Evolutionary conservation across 1,140 invertebrate genomes (phyloP).

Genomic region (Brachionus asplanchnoidis): DNA sequence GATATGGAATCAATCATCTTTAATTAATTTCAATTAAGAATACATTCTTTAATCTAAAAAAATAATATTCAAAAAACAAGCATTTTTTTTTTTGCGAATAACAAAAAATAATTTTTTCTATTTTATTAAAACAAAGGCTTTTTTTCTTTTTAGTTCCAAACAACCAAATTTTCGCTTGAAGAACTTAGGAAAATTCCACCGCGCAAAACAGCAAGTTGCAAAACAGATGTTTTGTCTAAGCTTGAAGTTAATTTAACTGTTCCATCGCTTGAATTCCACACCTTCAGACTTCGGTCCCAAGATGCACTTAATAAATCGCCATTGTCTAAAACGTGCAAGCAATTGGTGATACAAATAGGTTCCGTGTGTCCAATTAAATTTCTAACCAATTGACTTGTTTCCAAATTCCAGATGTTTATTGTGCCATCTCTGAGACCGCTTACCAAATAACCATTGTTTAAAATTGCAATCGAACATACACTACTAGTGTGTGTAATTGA

Average conservation of each 20-base stretch:
- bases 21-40: no score
- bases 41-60: no score
- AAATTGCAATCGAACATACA: not conserved
- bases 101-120: no score
- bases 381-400: not conserved
- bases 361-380: not conserved
- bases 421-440: not conserved
- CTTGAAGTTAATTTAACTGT: not conserved
- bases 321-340: not conserved
- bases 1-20: no score
- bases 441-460: not conserved
- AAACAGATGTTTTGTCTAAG: not conserved
- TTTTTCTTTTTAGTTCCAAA: not conserved
- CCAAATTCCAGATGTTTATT: not conserved
- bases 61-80: no score
- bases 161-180: not conserved
- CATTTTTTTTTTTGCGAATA: no score
- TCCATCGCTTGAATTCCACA: constrained; percentile 1
- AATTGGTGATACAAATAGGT: not conserved
- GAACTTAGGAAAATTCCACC: not conserved
- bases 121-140: no score
- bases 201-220: not conserved
- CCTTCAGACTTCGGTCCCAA: not conserved
- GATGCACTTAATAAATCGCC: not conserved
- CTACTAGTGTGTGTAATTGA: not conserved